These are phyloP conservation scores for Galaxea fascicularis DNA, from an alignment of 92 coral and sea anemone genomes.

Conservation along the genomic window DNA sequence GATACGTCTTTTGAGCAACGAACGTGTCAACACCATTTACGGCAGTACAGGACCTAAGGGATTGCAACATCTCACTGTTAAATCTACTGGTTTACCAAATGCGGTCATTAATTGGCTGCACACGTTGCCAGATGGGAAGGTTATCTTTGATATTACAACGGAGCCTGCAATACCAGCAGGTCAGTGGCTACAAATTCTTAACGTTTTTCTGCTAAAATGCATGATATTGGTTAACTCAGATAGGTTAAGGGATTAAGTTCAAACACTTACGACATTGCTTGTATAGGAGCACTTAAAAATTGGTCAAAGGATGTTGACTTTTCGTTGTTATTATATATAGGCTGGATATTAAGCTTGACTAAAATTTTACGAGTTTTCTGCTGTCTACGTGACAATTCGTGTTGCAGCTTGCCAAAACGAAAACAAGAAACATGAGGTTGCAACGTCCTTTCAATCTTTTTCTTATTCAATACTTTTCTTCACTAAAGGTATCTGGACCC, in stretches of 20 bases:
- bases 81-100: slow-evolving; percentile 50
- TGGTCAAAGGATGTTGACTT: no score
- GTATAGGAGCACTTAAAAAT: no score
- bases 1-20: slow-evolving; percentile 66
- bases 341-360: no score
- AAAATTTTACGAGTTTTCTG: no score
- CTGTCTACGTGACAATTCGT: no score
- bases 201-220: not conserved
- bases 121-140: slow-evolving; percentile 24
- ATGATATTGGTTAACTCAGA: no score
- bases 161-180: slow-evolving; percentile 52
- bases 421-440: no score
- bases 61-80: slow-evolving; percentile 50
- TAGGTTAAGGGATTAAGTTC: no score
- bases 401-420: no score
- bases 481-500: slow-evolving; percentile 75
- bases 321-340: no score
- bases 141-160: slow-evolving; percentile 56
- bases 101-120: slow-evolving; percentile 54
- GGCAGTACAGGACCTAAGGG: slow-evolving; percentile 52
- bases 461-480: not conserved
- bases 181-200: slow-evolving; percentile 12
- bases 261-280: no score
- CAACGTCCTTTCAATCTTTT: no score
- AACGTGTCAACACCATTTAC: slow-evolving; percentile 62